These are phyloP conservation scores for Pogonomyrmex californicus DNA, from an alignment of 1,140 invertebrate species.

Conservation along the genomic window DNA sequence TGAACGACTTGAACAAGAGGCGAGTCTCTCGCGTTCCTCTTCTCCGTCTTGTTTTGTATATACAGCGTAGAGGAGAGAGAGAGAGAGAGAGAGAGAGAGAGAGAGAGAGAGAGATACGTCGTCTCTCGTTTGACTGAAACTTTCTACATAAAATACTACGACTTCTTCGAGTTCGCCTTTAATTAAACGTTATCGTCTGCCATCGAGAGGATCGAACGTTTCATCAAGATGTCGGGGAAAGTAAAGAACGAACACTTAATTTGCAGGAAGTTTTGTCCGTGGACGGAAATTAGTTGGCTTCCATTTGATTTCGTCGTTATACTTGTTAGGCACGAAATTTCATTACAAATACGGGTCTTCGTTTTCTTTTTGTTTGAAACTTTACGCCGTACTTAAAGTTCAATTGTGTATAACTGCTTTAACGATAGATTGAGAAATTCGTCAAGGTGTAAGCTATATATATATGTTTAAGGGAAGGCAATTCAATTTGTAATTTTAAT, in stretches of 20 bases:
- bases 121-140: constrained; percentile 52
- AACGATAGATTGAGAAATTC: not conserved
- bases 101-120: constrained; percentile 14
- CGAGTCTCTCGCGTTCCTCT: constrained; percentile 16
- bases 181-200: constrained; percentile 60
- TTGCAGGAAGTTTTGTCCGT: constrained; percentile 33
- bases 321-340: not conserved
- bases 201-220: constrained; percentile 40
- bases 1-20: constrained; percentile 28
- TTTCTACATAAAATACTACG: constrained; percentile 61
- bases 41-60: constrained; percentile 13
- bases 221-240: constrained; percentile 33
- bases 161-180: constrained; percentile 57
- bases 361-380: not conserved
- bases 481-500: not conserved
- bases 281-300: constrained; percentile 35
- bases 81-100: too few relatives aligned
- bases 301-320: constrained; percentile 37
- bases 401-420: not conserved
- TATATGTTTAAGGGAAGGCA: not conserved
- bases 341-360: not conserved
- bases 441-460: not conserved
- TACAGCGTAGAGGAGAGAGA: not conserved
- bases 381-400: not conserved
- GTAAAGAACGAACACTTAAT: constrained; percentile 54